These are phyloP conservation scores for Tachina lurida DNA, from an alignment of 2,888 invertebrate species.

Conservation along the genomic window DNA sequence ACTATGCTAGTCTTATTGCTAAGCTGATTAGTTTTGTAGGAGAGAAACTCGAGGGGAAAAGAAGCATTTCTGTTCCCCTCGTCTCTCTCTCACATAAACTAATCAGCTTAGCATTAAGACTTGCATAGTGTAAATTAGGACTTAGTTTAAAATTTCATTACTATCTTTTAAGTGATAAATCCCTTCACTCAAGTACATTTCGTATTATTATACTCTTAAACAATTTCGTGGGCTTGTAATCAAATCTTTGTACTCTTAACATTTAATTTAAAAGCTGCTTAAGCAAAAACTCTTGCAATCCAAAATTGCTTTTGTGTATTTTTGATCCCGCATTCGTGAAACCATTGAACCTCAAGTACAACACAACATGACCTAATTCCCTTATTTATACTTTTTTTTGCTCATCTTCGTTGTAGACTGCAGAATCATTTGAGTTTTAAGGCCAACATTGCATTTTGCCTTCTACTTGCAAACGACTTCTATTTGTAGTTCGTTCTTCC, in stretches of 20 bases:
- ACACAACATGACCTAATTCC: conserved; percentile 21
- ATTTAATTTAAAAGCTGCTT: background rate
- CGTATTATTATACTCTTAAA: background rate
- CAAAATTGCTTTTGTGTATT: background rate
- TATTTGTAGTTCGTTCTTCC: background rate
- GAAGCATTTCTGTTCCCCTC: no score
- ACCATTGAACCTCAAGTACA: conserved; percentile 23
- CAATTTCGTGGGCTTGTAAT: background rate
- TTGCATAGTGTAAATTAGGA: no score
- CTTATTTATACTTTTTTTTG: background rate
- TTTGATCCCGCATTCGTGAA: background rate
- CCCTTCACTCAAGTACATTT: background rate
- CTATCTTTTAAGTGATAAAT: background rate
- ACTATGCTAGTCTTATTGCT: no score
- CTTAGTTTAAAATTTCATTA: no score
- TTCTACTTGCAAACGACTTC: background rate
- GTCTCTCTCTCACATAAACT: no score
- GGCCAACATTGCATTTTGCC: background rate
- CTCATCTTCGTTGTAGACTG: background rate
- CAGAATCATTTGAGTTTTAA: conserved; percentile 7
- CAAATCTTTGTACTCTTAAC: conserved; percentile 7
- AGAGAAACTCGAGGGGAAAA: no score
- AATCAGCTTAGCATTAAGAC: no score
- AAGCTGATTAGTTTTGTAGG: no score
- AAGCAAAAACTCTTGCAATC: background rate